Evolutionary conservation across 2,113 vertebrate genomes (phyloP).

Genomic region (Scytalopus superciliaris): DNA sequence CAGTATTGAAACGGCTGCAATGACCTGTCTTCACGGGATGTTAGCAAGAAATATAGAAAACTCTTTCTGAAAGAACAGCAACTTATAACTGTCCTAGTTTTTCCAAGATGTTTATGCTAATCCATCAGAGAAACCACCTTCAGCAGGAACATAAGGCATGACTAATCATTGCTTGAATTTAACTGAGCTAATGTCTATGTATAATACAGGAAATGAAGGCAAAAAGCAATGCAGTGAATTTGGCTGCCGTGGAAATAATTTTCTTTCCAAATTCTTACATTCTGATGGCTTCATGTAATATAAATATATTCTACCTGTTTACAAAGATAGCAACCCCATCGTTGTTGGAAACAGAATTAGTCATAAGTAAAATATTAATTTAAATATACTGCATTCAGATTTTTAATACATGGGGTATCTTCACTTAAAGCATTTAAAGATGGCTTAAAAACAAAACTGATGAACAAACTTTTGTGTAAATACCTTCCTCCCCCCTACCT

Average conservation of each 20-base stretch:
- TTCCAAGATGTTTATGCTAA: neutral
- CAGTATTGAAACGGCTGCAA: neutral
- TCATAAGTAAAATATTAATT: neutral
- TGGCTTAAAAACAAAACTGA: neutral
- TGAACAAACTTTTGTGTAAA: neutral
- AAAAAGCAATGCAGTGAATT: neutral
- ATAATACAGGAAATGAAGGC: neutral
- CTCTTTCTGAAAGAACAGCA: neutral
- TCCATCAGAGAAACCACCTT: neutral
- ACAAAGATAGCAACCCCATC: neutral
- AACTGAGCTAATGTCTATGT: neutral
- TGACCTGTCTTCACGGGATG: neutral
- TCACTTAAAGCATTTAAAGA: neutral
- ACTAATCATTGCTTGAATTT: neutral
- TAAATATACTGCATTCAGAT: neutral
- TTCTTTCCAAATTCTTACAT: neutral
- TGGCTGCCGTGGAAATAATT: neutral
- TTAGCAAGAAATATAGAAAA: neutral
- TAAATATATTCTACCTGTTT: neutral
- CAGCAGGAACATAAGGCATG: constrained; percentile 8
- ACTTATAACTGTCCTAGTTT: neutral
- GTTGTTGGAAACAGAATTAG: neutral
- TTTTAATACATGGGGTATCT: neutral
- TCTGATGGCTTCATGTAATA: neutral
- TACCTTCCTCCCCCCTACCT: neutral